Evolutionary conservation across 1,140 invertebrate genomes (phyloP).

Genomic region (Copidosoma floridanum): DNA sequence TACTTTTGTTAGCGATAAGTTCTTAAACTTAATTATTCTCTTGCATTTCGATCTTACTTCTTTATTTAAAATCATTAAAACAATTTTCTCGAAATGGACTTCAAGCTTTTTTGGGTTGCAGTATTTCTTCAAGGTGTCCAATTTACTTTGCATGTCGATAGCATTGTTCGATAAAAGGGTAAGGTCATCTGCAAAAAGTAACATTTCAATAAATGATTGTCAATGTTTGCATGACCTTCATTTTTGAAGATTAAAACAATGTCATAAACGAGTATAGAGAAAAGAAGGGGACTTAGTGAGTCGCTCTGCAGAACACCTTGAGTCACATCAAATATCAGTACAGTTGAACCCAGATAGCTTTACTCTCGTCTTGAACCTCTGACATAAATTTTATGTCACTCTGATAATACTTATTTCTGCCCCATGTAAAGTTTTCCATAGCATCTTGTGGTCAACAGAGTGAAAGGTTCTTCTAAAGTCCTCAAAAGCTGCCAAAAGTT

Average conservation of each 20-base stretch:
- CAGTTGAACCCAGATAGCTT: neutral
- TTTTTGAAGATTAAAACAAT: constrained; percentile 21
- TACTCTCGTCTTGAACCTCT: constrained; percentile 7
- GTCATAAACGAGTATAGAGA: constrained; percentile 27
- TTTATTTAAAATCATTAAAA: constrained; percentile 27
- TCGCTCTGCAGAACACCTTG: constrained; percentile 33
- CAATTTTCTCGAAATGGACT: constrained; percentile 31
- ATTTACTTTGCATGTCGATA: constrained; percentile 14
- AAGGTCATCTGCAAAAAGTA: constrained; percentile 33
- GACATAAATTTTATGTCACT: constrained; percentile 24
- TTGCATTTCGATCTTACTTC: constrained; percentile 10
- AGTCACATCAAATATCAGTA: constrained; percentile 10
- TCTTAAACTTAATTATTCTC: constrained; percentile 12
- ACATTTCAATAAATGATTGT: neutral
- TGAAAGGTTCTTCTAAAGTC: constrained; percentile 28
- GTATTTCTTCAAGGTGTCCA: constrained; percentile 22
- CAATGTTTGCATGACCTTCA: constrained; percentile 1
- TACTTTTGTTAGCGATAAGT: constrained; percentile 2
- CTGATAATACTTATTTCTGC: constrained; percentile 21
- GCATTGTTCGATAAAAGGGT: constrained; percentile 5
- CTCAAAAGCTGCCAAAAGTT: constrained; percentile 14
- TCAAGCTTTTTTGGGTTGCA: constrained; percentile 19
- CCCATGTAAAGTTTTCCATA: constrained; percentile 22
- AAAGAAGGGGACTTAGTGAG: constrained; percentile 27
- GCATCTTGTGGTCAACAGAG: constrained; percentile 18